Percentiles rank a stretch among this genome's conserved stretches.
Conservation (phyloP, 1,140 invertebrate species). For the Polyergus mexicanus region DNA sequence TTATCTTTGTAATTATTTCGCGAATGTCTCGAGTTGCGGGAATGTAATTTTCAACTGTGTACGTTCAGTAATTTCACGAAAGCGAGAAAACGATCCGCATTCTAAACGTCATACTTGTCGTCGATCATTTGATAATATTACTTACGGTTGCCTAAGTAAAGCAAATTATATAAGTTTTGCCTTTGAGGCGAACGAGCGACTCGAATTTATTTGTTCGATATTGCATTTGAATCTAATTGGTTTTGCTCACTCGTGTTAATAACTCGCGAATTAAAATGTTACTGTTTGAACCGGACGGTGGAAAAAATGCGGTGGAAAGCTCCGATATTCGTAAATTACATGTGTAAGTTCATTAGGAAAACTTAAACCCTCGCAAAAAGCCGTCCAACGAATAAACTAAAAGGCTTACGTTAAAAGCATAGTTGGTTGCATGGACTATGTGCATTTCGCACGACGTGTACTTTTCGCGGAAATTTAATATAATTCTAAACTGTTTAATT, state of each 20-base stretch:
- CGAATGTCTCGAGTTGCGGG: slow-evolving; percentile 18
- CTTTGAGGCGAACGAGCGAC: slow-evolving; percentile 28
- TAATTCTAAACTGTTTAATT: slow-evolving; percentile 55
- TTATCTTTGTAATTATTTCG: slow-evolving; percentile 29
- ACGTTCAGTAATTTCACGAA: slow-evolving; percentile 24
- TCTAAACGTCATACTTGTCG: slow-evolving; percentile 40
- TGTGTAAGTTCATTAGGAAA: slow-evolving; percentile 44
- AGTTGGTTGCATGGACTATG: slow-evolving; percentile 27
- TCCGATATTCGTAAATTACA: slow-evolving; percentile 35
- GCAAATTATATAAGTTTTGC: slow-evolving; percentile 57
- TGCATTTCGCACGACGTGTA: slow-evolving; percentile 28
- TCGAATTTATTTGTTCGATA: slow-evolving; percentile 44
- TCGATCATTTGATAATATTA: slow-evolving; percentile 45
- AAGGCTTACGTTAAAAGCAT: slow-evolving; percentile 59
- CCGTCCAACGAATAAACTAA: slow-evolving; percentile 37
- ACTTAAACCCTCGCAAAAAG: slow-evolving; percentile 32
- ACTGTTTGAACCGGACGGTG: background rate
- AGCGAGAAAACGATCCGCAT: slow-evolving; percentile 31
- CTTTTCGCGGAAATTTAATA: slow-evolving; percentile 47
- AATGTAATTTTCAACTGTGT: slow-evolving; percentile 38
- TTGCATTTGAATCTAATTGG: slow-evolving; percentile 22
- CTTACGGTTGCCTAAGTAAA: slow-evolving; percentile 32
- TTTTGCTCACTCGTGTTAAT: slow-evolving; percentile 30
- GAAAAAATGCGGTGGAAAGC: background rate
- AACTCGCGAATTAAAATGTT: slow-evolving; percentile 9